These are phyloP conservation scores for Trachelus troglodyta DNA, from an alignment of 2,888 invertebrate species.

Conservation along the genomic window DNA sequence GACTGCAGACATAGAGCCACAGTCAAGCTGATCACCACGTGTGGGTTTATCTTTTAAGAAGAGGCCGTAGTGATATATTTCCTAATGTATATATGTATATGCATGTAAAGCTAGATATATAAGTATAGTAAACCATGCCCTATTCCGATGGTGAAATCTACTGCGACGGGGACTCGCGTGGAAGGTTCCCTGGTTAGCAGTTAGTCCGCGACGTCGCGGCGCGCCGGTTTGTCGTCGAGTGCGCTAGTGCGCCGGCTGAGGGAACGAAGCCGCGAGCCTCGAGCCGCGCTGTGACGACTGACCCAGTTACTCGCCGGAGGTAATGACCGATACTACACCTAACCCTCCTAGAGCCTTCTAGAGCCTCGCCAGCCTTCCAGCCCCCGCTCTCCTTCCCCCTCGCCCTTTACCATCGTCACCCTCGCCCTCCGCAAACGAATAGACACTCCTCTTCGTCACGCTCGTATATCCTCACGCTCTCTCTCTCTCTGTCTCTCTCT, in stretches of 20 bases:
- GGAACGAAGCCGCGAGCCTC: slow-evolving; percentile 47
- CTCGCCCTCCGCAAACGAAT: not conserved
- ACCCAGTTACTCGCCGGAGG: slow-evolving; percentile 65
- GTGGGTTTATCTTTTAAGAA: not conserved
- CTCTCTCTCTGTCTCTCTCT: not conserved
- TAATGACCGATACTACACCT: slow-evolving; percentile 67
- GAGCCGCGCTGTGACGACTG: slow-evolving; percentile 64
- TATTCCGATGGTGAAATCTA: not conserved
- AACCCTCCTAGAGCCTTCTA: slow-evolving; percentile 53
- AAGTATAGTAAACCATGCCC: not conserved
- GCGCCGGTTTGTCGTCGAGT: slow-evolving; percentile 2
- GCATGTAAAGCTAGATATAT: not conserved
- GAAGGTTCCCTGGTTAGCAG: slow-evolving; percentile 29
- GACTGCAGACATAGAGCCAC: slow-evolving; percentile 9
- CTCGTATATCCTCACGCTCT: not conserved
- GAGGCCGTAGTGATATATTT: not conserved
- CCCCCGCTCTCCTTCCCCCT: slow-evolving; percentile 8
- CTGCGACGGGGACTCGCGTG: slow-evolving; percentile 29
- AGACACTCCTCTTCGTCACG: not conserved
- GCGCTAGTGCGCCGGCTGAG: slow-evolving; percentile 2
- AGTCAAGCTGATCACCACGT: not conserved
- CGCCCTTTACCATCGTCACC: slow-evolving; percentile 19
- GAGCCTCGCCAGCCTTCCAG: slow-evolving; percentile 11
- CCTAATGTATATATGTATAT: not conserved
- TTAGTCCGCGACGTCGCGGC: slow-evolving; percentile 1